A percentile compares a stretch with the other conserved stretches of the same genome.
phyloP scores from a whole-genome alignment of 2,113 vertebrate genomes.

The Gavia stellata region DNA sequence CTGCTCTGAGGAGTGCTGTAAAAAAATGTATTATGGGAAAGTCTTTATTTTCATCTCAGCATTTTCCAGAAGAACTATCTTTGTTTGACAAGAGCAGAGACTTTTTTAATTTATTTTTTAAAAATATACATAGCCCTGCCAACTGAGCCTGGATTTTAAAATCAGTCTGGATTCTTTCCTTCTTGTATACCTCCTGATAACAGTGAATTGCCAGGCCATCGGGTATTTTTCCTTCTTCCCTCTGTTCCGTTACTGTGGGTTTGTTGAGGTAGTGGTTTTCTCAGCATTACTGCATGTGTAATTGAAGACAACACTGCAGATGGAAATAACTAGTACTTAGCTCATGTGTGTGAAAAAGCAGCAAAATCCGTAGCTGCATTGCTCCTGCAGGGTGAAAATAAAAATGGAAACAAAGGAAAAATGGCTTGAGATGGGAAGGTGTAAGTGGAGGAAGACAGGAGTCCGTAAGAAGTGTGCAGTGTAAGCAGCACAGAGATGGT shows the following conservation, averaged over 20 bases:
- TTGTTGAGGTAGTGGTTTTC: neutral
- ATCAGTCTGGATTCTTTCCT: neutral
- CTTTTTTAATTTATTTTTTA: neutral
- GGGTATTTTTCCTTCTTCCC: neutral
- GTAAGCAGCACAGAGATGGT: neutral
- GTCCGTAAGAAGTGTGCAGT: neutral
- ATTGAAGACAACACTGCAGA: neutral
- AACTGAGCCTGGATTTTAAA: neutral
- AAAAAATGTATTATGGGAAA: neutral
- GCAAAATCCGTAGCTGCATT: neutral
- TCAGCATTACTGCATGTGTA: neutral
- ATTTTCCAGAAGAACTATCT: neutral
- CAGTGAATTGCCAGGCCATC: neutral
- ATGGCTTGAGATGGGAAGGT: neutral
- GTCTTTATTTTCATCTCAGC: neutral
- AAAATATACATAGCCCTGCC: neutral
- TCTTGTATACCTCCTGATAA: neutral
- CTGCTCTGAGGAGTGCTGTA: neutral
- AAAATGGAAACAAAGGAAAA: neutral
- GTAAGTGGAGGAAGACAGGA: neutral
- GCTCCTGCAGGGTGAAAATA: neutral
- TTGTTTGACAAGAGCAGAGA: neutral
- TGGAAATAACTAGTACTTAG: constrained; percentile 28
- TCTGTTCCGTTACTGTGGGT: neutral
- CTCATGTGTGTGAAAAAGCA: constrained; percentile 7